A percentile compares a stretch with the other conserved stretches of the same genome.
phyloP scores from a whole-genome alignment of 2,797 vertebrate species.

The Danio jaintianensis region DNA sequence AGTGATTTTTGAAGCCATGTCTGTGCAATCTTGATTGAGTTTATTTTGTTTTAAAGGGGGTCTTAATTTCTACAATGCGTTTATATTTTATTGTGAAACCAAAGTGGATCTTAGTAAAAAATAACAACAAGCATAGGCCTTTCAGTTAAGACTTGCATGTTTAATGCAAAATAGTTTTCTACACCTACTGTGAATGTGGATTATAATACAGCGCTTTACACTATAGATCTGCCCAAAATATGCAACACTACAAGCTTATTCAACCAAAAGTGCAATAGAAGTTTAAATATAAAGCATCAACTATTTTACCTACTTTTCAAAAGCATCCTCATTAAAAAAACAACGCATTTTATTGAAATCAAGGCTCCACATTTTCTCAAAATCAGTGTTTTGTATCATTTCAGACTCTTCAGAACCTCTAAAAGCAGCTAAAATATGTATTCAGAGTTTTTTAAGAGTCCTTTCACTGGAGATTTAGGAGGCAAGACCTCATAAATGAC shows the following conservation, averaged over 20 bases:
- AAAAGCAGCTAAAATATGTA: neutral
- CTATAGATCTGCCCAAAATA: conserved; percentile 39
- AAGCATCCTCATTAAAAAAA: neutral
- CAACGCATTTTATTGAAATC: conserved; percentile 2
- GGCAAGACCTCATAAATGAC: conserved; percentile 10
- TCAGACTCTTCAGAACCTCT: neutral
- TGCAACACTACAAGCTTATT: conserved; percentile 29
- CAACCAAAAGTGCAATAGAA: conserved; percentile 50
- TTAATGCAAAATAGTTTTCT: neutral
- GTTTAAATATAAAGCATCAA: neutral
- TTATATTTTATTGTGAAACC: conserved; percentile 48
- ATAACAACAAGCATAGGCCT: neutral
- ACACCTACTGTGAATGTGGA: conserved; percentile 39
- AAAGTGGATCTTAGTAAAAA: conserved; percentile 22
- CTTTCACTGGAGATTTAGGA: conserved; percentile 16
- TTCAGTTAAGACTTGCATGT: conserved; percentile 2
- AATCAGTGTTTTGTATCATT: neutral
- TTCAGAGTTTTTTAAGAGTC: neutral
- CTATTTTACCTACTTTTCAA: neutral
- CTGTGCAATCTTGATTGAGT: conserved; percentile 74
- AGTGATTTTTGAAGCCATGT: conserved; percentile 76
- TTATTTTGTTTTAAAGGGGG: conserved; percentile 41
- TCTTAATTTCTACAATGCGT: conserved; percentile 50
- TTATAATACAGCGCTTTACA: conserved; percentile 25
- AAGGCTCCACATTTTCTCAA: neutral